Evolutionary conservation across 2,888 invertebrate genomes (phyloP).

Genomic region (Callinectes sapidus): DNA sequence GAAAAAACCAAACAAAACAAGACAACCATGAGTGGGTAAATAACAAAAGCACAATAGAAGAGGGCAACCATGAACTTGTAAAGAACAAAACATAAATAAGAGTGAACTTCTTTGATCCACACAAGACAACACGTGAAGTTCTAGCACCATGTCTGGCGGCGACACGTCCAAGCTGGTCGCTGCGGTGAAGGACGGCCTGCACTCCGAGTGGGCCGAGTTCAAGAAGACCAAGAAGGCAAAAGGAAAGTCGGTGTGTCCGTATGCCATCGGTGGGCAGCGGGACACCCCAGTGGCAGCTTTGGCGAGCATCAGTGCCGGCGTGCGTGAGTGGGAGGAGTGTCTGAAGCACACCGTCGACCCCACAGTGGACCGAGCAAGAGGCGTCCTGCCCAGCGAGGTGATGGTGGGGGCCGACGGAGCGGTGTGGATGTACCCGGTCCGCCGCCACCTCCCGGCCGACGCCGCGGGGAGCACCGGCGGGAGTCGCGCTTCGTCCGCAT

Average conservation of each 20-base stretch:
- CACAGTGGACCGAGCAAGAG: conserved; percentile 58
- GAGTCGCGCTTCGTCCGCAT: conserved; percentile 48
- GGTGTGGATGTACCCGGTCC: conserved; percentile 62
- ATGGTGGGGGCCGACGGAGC: conserved; percentile 69
- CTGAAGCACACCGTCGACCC: conserved; percentile 60
- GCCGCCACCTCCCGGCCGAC: conserved; percentile 48
- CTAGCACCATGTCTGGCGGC: conserved; percentile 41
- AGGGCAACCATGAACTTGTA: too few species aligned
- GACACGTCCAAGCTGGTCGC: conserved; percentile 62
- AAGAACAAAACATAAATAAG: too few species aligned
- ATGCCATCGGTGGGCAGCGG: conserved; percentile 65
- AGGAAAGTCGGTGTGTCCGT: conserved; percentile 57
- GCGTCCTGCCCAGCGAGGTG: conserved; percentile 64
- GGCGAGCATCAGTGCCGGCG: conserved; percentile 60
- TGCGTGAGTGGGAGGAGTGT: conserved; percentile 66
- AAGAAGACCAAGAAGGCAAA: conserved; percentile 56
- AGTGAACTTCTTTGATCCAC: background rate
- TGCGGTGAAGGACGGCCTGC: conserved; percentile 66
- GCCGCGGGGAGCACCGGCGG: conserved; percentile 34
- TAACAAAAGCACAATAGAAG: too few species aligned
- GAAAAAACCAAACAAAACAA: too few species aligned
- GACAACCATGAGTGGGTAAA: too few species aligned
- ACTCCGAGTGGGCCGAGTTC: conserved; percentile 68
- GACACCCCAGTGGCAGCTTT: conserved; percentile 65
- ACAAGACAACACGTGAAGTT: background rate